Evolutionary conservation across 2,888 invertebrate genomes (phyloP), one percentile per base, ranked within the genome.

Genomic region (Brachyptera putata): DNA sequence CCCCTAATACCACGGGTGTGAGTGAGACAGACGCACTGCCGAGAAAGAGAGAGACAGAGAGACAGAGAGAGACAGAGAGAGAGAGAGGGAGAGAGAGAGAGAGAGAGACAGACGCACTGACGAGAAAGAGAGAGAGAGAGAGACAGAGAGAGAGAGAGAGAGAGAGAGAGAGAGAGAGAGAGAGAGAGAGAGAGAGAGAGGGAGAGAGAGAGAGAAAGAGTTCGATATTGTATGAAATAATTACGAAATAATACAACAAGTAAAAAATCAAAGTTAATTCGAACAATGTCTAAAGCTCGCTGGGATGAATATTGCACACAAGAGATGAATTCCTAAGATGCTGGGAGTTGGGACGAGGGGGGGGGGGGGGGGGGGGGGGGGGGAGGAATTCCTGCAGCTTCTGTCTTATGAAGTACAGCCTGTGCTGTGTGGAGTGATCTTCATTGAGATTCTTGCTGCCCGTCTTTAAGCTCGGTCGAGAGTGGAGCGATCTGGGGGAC

Each of bases 201-300:
- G 11, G 11, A 30, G 5, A 30, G 21, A 22, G 34, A 37, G 34
- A 36, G 56, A 22, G 5, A 22, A 53, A 53, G 53, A 53, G 53
- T 53, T 53, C 53, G 34, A 53, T 53, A 30, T 36, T 34, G 53
- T 53, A 16, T 16, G 36, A 53, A 53, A 30, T 50, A 30, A 53
- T 53, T 34, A 36, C 24, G 21, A 43, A 43, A 43, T 43, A n/a
- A 43, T 53, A 53, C 5, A 43, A 16, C 4, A 43, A 18, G 22
- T 24, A 24, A 53, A 53, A 53, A 53, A 53, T 36, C 53, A 34
- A 53, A 53, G 53, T 36, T 53, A 53, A 53, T 53, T 53, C 53
- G 9, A 53, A 53, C 53, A 53, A 53, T 53, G n/a, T n/a, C n/a
- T n/a, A n/a, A n/a, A n/a, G 53, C 37, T 53, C 13, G 34, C 34